Evolutionary conservation across 2,113 vertebrate genomes (phyloP).

Genomic region (Cathartes aura): DNA sequence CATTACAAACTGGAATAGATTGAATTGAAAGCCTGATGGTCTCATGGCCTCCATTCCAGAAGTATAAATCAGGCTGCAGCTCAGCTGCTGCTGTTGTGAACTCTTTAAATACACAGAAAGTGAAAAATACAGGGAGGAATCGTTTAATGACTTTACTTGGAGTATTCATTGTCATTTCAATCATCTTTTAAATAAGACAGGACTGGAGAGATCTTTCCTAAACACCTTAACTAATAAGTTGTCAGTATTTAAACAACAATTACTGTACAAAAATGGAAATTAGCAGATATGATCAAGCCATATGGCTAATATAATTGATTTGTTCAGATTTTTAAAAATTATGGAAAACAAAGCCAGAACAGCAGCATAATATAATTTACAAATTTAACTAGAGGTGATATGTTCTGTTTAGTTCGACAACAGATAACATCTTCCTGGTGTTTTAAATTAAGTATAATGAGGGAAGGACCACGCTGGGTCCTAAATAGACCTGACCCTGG

Average conservation of each 20-base stretch:
- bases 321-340: conserved; percentile 64
- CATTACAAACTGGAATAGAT: conserved; percentile 30
- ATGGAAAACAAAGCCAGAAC: conserved; percentile 55
- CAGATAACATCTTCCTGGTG: neutral
- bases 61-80: conserved; percentile 10
- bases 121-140: neutral
- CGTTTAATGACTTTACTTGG: conserved; percentile 25
- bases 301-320: conserved; percentile 78
- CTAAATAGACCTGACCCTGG: neutral
- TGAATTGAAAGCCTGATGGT: conserved; percentile 5
- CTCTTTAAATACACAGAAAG: neutral
- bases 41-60: conserved; percentile 8
- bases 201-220: conserved; percentile 45
- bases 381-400: conserved; percentile 48
- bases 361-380: conserved; percentile 60
- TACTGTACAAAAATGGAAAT: conserved; percentile 71
- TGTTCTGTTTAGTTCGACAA: conserved; percentile 53
- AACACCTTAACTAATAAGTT: conserved; percentile 74
- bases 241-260: conserved; percentile 73
- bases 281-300: conserved; percentile 73
- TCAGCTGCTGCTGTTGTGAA: neutral
- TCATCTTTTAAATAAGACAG: conserved; percentile 50
- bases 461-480: neutral
- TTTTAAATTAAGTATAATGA: neutral
- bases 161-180: conserved; percentile 61